phyloP scores from a whole-genome alignment of 2,888 invertebrate genomes.

The Molorchus minor region DNA sequence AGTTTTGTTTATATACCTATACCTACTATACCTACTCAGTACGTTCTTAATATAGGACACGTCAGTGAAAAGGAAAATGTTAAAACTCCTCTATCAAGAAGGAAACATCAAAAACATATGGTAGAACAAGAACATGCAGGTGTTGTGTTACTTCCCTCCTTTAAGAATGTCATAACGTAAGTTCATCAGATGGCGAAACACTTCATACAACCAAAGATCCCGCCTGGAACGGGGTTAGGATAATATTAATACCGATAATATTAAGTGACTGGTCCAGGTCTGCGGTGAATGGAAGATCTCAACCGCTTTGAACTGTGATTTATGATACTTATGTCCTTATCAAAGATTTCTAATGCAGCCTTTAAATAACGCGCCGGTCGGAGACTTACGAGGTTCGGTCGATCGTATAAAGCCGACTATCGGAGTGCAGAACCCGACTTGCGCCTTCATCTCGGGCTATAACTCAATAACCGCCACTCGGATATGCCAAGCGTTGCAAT shows the following conservation, averaged over 20 bases:
- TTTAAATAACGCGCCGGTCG: slow-evolving; percentile 44
- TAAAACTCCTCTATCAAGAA: no score
- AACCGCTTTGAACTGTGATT: slow-evolving; percentile 56
- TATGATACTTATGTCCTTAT: slow-evolving; percentile 60
- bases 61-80: no score
- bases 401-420: slow-evolving; percentile 36
- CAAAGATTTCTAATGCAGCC: slow-evolving; percentile 56
- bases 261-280: slow-evolving; percentile 44
- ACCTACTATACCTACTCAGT: no score
- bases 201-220: slow-evolving; percentile 10
- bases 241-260: slow-evolving; percentile 40
- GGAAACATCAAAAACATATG: no score
- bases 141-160: not conserved
- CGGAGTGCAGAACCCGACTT: slow-evolving; percentile 24
- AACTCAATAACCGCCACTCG: slow-evolving; percentile 30
- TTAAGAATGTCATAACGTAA: not conserved
- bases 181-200: slow-evolving; percentile 12
- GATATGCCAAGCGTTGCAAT: slow-evolving; percentile 26
- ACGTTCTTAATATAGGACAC: no score
- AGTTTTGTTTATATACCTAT: no score
- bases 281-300: slow-evolving; percentile 37
- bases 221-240: slow-evolving; percentile 1
- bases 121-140: no score
- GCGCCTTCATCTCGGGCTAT: slow-evolving; percentile 19
- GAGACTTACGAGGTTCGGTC: slow-evolving; percentile 32